These are phyloP conservation scores for Osmerus eperlanus DNA, from an alignment of 2,113 vertebrate species.

Conservation along the genomic window DNA sequence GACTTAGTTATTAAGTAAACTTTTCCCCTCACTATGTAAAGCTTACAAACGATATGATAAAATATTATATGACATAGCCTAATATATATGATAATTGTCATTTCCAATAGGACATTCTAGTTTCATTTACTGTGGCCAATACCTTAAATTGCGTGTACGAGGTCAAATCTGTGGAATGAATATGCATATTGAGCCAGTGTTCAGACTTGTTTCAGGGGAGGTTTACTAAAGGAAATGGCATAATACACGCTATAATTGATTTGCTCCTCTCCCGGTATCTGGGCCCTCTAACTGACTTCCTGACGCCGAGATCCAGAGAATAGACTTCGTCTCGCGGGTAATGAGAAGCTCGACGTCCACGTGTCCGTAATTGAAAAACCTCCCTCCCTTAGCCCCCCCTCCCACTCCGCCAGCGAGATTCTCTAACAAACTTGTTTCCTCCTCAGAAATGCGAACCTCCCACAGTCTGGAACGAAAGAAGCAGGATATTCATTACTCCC, in stretches of 20 bases:
- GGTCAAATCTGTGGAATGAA: too few species aligned
- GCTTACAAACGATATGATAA: too few species aligned
- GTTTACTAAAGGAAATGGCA: constrained; percentile 24
- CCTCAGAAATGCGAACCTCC: constrained; percentile 4
- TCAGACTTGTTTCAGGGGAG: constrained; percentile 12
- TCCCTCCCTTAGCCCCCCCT: constrained; percentile 6
- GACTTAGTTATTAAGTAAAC: too few species aligned
- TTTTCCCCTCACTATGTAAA: too few species aligned
- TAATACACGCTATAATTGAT: constrained; percentile 4
- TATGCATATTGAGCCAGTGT: too few species aligned
- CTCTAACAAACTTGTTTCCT: constrained; percentile 18
- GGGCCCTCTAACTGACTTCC: constrained; percentile 20
- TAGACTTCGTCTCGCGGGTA: too few species aligned
- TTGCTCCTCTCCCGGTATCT: constrained; percentile 9
- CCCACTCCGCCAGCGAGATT: constrained; percentile 15
- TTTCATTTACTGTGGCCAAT: too few species aligned
- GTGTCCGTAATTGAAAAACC: not conserved
- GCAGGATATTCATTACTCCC: constrained; percentile 48
- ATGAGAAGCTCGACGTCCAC: too few species aligned
- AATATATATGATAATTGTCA: too few species aligned
- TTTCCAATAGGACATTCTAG: too few species aligned
- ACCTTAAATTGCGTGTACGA: too few species aligned
- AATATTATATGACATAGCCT: too few species aligned
- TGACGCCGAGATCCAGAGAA: not conserved
- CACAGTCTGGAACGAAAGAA: not conserved